Evolutionary conservation across 2,888 invertebrate species (phyloP).

Genomic region (Sylvicola cinctus): DNA sequence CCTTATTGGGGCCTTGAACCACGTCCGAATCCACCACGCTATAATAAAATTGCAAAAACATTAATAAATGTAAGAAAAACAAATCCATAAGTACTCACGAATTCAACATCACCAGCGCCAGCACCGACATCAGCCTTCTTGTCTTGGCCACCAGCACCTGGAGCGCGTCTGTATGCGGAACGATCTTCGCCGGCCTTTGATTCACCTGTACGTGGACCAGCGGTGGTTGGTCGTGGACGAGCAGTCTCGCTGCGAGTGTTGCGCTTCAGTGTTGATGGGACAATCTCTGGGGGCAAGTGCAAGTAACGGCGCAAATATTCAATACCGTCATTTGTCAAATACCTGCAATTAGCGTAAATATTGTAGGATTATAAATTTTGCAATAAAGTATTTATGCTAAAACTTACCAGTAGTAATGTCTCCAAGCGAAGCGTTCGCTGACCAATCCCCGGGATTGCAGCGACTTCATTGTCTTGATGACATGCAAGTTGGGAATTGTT

Average conservation of each 20-base stretch:
- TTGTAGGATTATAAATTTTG: not conserved
- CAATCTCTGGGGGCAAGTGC: conserved; percentile 95
- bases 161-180: conserved; percentile 60
- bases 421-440: conserved; percentile 99
- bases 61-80: conserved; percentile 8
- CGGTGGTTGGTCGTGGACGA: conserved; percentile 50
- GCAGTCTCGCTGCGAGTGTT: conserved; percentile 71
- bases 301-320: conserved; percentile 87
- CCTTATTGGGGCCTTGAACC: conserved; percentile 42
- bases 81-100: conserved; percentile 36
- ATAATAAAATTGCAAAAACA: conserved; percentile 23
- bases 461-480: conserved; percentile 94
- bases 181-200: conserved; percentile 64
- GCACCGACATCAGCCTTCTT: conserved; percentile 96
- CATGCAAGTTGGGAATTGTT: conserved; percentile 89
- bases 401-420: conserved; percentile 90
- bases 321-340: conserved; percentile 95
- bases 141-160: conserved; percentile 49
- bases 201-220: conserved; percentile 44
- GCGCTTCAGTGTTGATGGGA: conserved; percentile 90
- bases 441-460: conserved; percentile 92
- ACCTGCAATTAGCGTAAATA: conserved; percentile 29
- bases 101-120: conserved; percentile 82
- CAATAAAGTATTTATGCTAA: too few relatives aligned
- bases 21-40: conserved; percentile 65